These are phyloP conservation scores for Psammodynastes pulverulentus DNA, from an alignment of 2,113 vertebrate genomes.

Conservation along the genomic window DNA sequence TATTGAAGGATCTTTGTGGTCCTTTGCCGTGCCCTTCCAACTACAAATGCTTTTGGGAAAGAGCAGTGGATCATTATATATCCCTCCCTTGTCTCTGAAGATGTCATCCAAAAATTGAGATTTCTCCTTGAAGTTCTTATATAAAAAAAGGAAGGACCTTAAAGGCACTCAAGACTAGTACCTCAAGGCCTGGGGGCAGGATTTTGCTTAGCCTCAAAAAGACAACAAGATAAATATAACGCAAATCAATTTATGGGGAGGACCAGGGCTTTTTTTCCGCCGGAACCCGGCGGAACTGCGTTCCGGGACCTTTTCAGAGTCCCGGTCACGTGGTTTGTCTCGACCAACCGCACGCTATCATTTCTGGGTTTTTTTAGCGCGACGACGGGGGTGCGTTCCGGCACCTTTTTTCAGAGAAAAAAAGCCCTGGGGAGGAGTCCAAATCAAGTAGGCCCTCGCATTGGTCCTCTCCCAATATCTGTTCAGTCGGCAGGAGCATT, in stretches of 20 bases:
- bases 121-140: neutral
- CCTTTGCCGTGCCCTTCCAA: neutral
- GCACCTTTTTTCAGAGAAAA: too few species aligned
- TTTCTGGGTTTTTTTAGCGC: too few species aligned
- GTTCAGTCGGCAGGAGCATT: neutral
- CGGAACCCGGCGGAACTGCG: too few species aligned
- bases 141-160: neutral
- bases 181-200: neutral
- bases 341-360: too few species aligned
- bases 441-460: neutral
- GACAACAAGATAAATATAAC: neutral
- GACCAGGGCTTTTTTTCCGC: too few species aligned
- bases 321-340: too few species aligned
- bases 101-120: neutral
- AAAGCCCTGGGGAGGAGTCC: too few species aligned
- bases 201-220: neutral
- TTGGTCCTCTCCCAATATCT: neutral
- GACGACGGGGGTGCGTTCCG: too few species aligned
- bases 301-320: too few species aligned
- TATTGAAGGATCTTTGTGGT: neutral
- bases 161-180: neutral
- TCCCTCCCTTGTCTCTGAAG: neutral
- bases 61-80: neutral
- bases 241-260: neutral
- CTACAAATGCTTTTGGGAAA: neutral